Evolutionary conservation across 2,113 vertebrate genomes (phyloP), one percentile per base, ranked within the genome.

Genomic region (Syngnathus floridae): DNA sequence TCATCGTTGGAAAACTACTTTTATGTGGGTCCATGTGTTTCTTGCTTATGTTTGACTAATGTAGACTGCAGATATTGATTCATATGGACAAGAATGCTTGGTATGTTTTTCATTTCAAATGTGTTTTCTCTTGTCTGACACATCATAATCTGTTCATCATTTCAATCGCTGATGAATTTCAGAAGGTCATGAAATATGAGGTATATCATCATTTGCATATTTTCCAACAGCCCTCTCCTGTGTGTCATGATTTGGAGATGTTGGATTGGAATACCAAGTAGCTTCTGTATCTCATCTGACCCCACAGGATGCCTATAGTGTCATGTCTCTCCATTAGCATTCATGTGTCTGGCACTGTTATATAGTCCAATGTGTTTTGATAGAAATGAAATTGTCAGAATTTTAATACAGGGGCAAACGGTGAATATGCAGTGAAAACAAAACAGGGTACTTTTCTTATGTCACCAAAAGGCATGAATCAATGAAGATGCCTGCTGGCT

Each of bases 241-340:
- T 78, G 73, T 84, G 73, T 78, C 67, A 78, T 62, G 72, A 65
- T 82, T 81, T 76, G 76, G 58, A 75, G 64, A 74, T 72, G 76
- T 31, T 69, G 67, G 85, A 85, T 31, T 67, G 67, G 85, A 85
- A 87, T 84, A 85, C 79, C 73, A 87, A 87, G 80, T 76, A 82
- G 78, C 71, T 78, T 52, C 49, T 55, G 54, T 31, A 40, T 74
- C 74, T 75, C 71, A 78, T 84, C 64, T 81, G 79, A 79, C 72
- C 76, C 75, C 66, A 40, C 78, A 82, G 76, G 74, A 78, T 77
- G 69, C 74, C 17, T 8, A 75, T 8, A 75, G 70, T 79, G 79
- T 84, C 79, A 80, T 76, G 72, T 74, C 71, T 80, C 59, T 77
- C 76, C 73, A 86, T 84, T 76, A 75, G 73, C 71, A 81, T 80